These are phyloP conservation scores for Hystrix brachyura DNA, from an alignment of 2,113 vertebrate species.

Conservation along the genomic window DNA sequence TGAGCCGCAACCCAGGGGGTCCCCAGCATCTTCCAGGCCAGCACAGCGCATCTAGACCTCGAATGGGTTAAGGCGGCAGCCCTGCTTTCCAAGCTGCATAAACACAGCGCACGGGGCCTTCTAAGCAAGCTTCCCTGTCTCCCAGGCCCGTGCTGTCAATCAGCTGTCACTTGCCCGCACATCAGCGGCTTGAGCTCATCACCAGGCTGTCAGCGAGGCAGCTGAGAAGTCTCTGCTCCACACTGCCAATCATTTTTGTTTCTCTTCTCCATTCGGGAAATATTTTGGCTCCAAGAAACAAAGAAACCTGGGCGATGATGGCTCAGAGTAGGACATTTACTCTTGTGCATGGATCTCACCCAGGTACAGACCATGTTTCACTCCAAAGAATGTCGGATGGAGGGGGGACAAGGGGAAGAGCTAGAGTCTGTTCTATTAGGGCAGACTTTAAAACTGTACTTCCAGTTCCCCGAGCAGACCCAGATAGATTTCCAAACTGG, in stretches of 20 bases:
- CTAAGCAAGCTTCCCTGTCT: slow-evolving; percentile 86
- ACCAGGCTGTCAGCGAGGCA: slow-evolving; percentile 89
- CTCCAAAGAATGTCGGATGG: not conserved
- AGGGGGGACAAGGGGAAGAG: not conserved
- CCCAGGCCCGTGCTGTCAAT: slow-evolving; percentile 88
- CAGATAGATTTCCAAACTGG: slow-evolving; percentile 55
- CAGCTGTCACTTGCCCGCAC: slow-evolving; percentile 89
- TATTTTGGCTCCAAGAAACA: slow-evolving; percentile 90
- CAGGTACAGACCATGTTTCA: slow-evolving; percentile 67
- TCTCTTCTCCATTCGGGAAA: slow-evolving; percentile 89
- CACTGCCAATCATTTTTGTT: slow-evolving; percentile 89
- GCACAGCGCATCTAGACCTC: not conserved
- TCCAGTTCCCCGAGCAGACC: slow-evolving; percentile 29
- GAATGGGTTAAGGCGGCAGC: slow-evolving; percentile 85
- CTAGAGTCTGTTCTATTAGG: slow-evolving; percentile 54
- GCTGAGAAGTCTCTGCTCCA: slow-evolving; percentile 87
- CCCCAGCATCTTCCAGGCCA: not conserved
- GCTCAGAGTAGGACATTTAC: slow-evolving; percentile 83
- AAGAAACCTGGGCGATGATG: slow-evolving; percentile 87
- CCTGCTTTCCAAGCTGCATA: slow-evolving; percentile 83
- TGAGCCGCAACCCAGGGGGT: slow-evolving; percentile 21
- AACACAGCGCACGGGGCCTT: slow-evolving; percentile 85
- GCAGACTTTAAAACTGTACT: slow-evolving; percentile 20
- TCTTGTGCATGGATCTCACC: slow-evolving; percentile 77
- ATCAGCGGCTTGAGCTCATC: slow-evolving; percentile 87